Evolutionary conservation across 2,797 vertebrate genomes (phyloP).

Genomic region (Catharus ustulatus): DNA sequence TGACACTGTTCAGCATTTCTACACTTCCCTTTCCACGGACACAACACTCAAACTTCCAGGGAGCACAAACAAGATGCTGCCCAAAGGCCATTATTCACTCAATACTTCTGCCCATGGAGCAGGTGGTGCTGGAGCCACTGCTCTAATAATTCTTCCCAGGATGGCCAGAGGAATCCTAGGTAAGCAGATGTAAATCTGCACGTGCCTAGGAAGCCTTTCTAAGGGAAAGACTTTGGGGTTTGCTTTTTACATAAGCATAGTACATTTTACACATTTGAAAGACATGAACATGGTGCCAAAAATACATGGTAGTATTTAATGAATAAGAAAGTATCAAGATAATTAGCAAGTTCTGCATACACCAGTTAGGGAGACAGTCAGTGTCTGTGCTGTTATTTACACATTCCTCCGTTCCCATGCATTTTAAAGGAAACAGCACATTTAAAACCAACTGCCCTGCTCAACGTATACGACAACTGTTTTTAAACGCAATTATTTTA

Average conservation of each 20-base stretch:
- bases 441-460: not conserved
- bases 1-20: constrained; percentile 20
- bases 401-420: not conserved
- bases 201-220: not conserved
- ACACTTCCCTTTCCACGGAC: not conserved
- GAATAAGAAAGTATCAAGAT: not conserved
- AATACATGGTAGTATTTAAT: not conserved
- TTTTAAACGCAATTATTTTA: not conserved
- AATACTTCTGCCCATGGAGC: not conserved
- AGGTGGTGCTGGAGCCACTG: not conserved
- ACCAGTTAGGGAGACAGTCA: not conserved
- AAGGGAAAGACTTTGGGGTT: not conserved
- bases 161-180: not conserved
- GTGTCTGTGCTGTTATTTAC: not conserved
- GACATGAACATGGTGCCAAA: not conserved
- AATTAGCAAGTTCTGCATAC: not conserved
- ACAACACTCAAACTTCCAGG: not conserved
- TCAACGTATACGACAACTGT: not conserved
- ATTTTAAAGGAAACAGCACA: not conserved
- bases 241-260: not conserved
- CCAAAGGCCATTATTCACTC: not conserved
- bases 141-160: not conserved
- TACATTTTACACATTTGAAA: not conserved
- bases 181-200: not conserved
- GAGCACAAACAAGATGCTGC: not conserved